phyloP scores from a whole-genome alignment of 2,113 vertebrate genomes.

The Corythoichthys intestinalis region DNA sequence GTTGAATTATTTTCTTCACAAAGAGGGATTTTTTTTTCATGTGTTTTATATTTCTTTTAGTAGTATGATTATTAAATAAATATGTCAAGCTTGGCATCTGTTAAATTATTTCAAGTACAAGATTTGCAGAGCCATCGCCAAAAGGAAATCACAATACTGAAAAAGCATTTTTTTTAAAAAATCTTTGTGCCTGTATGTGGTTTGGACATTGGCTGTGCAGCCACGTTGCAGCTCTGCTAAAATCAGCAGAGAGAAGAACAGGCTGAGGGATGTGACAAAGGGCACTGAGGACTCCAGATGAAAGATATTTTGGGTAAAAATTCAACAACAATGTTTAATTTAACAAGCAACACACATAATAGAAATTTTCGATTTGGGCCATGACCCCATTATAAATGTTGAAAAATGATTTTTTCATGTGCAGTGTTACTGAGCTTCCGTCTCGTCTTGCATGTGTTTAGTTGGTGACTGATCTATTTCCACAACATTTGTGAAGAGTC shows the following conservation, averaged over 20 bases:
- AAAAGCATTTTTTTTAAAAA: not conserved
- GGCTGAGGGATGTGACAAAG: conserved; percentile 11
- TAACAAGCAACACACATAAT: not conserved
- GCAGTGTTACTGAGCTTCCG: conserved; percentile 21
- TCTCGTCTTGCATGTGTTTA: conserved; percentile 27
- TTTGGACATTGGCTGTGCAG: conserved; percentile 4
- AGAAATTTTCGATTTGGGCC: conserved; percentile 1
- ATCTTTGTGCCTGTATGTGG: conserved; percentile 20
- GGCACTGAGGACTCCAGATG: conserved; percentile 12
- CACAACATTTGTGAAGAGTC: conserved; percentile 13
- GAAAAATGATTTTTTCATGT: conserved; percentile 23
- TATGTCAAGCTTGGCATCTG: not conserved
- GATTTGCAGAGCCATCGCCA: not conserved
- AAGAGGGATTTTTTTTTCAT: not conserved
- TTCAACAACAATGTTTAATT: not conserved
- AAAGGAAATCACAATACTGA: conserved; percentile 3
- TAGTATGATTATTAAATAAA: not conserved
- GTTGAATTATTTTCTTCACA: not conserved
- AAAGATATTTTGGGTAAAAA: not conserved
- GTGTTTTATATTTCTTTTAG: not conserved
- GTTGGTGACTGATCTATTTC: conserved; percentile 21
- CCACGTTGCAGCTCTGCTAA: conserved; percentile 15
- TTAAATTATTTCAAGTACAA: conserved; percentile 9
- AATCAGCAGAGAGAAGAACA: conserved; percentile 18
- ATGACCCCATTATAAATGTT: conserved; percentile 8